Evolutionary conservation across 2,888 invertebrate species (phyloP), one percentile per base, ranked within the genome.

Genomic region (Emmelina monodactyla): DNA sequence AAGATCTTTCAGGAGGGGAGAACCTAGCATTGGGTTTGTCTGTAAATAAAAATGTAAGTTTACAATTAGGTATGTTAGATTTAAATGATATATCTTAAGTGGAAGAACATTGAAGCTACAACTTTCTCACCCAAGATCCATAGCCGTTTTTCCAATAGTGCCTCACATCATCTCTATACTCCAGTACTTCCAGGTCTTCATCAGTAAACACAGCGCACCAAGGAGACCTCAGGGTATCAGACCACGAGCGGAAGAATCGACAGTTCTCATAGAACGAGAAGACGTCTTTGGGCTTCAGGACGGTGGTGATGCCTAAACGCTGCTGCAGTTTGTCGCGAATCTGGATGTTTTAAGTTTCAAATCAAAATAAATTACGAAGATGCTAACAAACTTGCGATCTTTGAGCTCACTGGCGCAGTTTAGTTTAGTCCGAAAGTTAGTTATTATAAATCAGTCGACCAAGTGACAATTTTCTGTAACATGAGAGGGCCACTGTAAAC

Each of bases 191-290:
- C 2, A 92, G 71, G 44, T 92, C 89, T 1, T 84, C 69, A 32
- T 84, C 81, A 28, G 83, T 84, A 58, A 93, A 92, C 40, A 72
- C 76, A 0, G 86, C 81, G 53, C 92, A 93, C 92, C 92, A 93
- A 0, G 89, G 81, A 1, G 89, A 88, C 59, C 68, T 55, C 2
- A 52, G 52, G 2, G 42, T 46, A 0, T 45, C 38, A 1, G 42
- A 44, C 75, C 75, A 90, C 1, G 91, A 86, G 46, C 90, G 88
- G 44, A 89, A 87, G 56, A 85, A 91, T 3, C 91, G 84, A 50
- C 92, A 93, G 59, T 88, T 82, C 47, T 92, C 89, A 51, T 88
- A 92, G 60, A 92, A 83, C 3, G 83, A 61, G 41, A 82, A 73
- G 6, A 92, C 66, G 14, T 85, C 60, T 0, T 53, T 62, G 1